Evolutionary conservation across 2,888 invertebrate genomes (phyloP), one percentile per base, ranked within the genome.

Genomic region (Sthenelais limicola): DNA sequence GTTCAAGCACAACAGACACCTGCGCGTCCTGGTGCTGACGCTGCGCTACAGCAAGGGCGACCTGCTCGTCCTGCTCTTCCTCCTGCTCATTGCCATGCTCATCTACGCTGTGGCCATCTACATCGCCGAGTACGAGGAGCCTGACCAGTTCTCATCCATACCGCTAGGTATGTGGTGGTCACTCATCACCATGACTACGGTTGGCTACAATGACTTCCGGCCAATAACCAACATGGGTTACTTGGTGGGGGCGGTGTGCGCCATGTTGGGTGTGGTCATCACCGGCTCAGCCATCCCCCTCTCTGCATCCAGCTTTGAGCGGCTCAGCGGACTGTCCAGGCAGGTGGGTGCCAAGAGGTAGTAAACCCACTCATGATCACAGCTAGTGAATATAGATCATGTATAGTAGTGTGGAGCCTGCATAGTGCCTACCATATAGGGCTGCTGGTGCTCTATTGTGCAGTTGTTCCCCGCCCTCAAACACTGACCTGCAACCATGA

Each of bases 181-280:
- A 1, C 56, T 56, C 2, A 30, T 56, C 30, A 56, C 56, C 32
- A 56, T 56, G 56, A 56, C 56, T 5, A 56, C 56, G 1, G 56
- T 56, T 30, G 56, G 56, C 15, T 56, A 56, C 18, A 56, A 56
- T 56, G 56, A 56, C 30, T 33, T 56, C 32, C 12, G 56, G 18
- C 56, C 56, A 1, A 12, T n/a, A 18, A 56, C 30, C 30, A 30
- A 33, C 3, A n/a, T 30, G 1, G 56, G 56, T 30, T 56, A 56
- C 33, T 3, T 56, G 30, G 33, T 56, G 3, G 56, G 56, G 28
- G 18, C n/a, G 12, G 33, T 56, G 1, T 56, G 56, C 21, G 56
- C 56, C 56, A 56, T 56, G 56, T n/a, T 56, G 2, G 56, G 56
- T 15, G 56, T 56, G 56, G 15, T 56, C 56, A 56, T 56, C 15